phyloP scores from a whole-genome alignment of 1,140 invertebrate genomes.

The Coenobita brevimanus region DNA sequence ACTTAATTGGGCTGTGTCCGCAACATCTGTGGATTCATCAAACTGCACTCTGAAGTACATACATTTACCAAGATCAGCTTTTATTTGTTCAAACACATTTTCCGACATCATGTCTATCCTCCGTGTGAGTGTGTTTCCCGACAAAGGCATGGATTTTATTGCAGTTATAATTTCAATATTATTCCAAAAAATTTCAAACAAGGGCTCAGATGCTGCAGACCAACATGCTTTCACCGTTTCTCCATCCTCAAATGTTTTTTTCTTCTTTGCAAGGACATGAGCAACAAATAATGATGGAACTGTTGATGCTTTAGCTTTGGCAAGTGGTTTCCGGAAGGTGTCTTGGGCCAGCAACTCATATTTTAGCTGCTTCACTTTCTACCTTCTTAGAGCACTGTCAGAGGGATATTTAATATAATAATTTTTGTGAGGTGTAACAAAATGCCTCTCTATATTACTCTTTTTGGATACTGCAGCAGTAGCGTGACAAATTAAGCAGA shows the following conservation, averaged over 20 bases:
- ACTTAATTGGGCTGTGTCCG: slow-evolving; percentile 19
- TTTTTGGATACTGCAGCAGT: too few species aligned
- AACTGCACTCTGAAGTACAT: slow-evolving; percentile 22
- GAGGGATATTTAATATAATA: too few species aligned
- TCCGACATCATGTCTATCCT: slow-evolving; percentile 23
- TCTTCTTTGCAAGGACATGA: too few species aligned
- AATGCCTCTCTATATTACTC: slow-evolving; percentile 29
- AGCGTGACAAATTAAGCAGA: slow-evolving; percentile 42
- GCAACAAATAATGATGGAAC: slow-evolving; percentile 26
- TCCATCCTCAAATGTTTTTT: too few species aligned
- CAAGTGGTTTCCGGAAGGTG: slow-evolving; percentile 23
- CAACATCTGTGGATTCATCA: slow-evolving; percentile 28
- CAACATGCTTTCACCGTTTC: not conserved
- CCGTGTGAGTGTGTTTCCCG: not conserved
- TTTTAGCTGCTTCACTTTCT: too few species aligned
- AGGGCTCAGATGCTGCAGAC: too few species aligned
- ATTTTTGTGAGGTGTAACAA: too few species aligned
- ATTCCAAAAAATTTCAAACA: slow-evolving; percentile 2
- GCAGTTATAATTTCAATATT: slow-evolving; percentile 18
- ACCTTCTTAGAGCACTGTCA: too few species aligned
- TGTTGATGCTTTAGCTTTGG: too few species aligned
- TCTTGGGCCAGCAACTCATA: not conserved
- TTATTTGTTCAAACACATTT: too few species aligned
- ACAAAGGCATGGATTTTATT: slow-evolving; percentile 29
- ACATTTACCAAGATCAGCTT: slow-evolving; percentile 1